Base-by-base conservation (phyloP, 2,797 vertebrate genomes). In the Yasuhikotakia modesta region DNA sequence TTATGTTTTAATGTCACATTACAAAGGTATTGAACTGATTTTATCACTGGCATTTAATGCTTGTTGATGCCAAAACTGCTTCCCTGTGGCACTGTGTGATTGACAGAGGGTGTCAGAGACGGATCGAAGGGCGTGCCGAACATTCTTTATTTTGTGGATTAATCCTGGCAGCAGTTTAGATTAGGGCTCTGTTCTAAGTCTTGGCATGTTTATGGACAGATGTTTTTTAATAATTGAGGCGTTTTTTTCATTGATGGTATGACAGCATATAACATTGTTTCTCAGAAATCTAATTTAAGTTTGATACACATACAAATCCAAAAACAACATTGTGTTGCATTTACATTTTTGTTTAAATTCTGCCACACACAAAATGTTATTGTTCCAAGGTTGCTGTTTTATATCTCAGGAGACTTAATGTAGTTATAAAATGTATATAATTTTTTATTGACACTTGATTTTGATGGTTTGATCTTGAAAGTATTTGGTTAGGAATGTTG, bases 171-270 rank as follows among this genome's bases (percentile, higher is more conserved):
- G 73, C 45, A 71, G 55, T 74, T 52, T 63, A 57, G 45, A 73
- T 61, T 78, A 8, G 53, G 39, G 57, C 58, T 45, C 65, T 73
- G 55, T 71, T 52, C 57, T 73, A 48, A 69, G 79, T 72, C 55
- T 19, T 81, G 70, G 66, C 67, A 76, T 73, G 63, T 79, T 78
- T 43, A 73, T 65, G 57, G 67, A 45, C 14, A 39, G 70, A 39
- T 82, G 79, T 79, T 64, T 70, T 50, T 13, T 35, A 70, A 55
- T 70, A 61, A 76, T 79, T 79, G 39, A 55, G 48, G 64, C 48
- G 55, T 76, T 53, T 24, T n/a, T 21, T 75, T 64, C 50, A 60
- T 21, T 43, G 12, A 63, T 21, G 39, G 11, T 58, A 58, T 66
- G 52, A 27, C 2, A 24, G 4, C 12, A 2, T 57, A 14, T 39